Evolutionary conservation across 2,797 vertebrate species (phyloP).

Genomic region (Clarias fuscus): DNA sequence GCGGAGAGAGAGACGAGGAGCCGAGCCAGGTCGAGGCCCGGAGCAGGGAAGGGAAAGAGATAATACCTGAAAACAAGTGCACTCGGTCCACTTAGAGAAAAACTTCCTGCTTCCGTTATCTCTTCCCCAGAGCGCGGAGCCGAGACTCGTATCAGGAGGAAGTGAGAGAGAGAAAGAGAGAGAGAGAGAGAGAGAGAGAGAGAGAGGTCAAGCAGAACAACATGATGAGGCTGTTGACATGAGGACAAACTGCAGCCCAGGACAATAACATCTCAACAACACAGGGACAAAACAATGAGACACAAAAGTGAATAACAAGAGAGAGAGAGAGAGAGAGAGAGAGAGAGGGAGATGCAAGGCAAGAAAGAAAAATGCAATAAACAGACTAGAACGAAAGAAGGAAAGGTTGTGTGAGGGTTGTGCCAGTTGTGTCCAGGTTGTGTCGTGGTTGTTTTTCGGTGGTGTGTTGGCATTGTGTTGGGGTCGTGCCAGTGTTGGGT

Average conservation of each 20-base stretch:
- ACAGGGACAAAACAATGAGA: neutral
- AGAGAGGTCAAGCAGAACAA: constrained; percentile 33
- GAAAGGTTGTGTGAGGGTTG: no score
- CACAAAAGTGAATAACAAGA: neutral
- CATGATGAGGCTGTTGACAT: constrained; percentile 37
- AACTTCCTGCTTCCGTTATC: constrained; percentile 42
- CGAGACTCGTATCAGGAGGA: constrained; percentile 36
- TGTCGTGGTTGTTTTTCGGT: no score
- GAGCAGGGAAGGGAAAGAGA: constrained; percentile 68
- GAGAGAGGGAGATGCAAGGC: neutral
- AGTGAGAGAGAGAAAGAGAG: constrained; percentile 2
- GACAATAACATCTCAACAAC: neutral
- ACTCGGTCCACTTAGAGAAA: constrained; percentile 58
- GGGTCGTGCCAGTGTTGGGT: no score
- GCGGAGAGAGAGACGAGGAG: constrained; percentile 31
- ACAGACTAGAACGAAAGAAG: no score
- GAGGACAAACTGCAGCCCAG: neutral
- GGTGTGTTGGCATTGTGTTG: no score
- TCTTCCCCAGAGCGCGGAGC: constrained; percentile 24
- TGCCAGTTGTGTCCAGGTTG: no score
- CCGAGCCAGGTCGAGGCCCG: constrained; percentile 47
- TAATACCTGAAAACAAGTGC: constrained; percentile 69
- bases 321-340: neutral
- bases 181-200: neutral
- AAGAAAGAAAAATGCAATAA: no score